phyloP scores from a whole-genome alignment of 2,888 invertebrate genomes.

The Apomyelois bistriatella region DNA sequence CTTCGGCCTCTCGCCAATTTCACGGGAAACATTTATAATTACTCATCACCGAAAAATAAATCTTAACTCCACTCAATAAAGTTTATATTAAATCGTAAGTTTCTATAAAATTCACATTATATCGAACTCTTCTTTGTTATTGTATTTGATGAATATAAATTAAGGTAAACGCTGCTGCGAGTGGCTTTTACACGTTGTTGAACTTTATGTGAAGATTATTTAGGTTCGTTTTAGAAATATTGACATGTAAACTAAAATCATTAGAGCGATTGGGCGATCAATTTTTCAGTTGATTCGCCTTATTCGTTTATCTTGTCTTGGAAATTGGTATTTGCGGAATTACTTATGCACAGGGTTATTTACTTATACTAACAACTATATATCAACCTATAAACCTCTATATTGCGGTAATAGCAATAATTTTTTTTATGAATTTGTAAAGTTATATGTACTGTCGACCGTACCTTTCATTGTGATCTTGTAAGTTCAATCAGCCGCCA shows the following conservation, averaged over 20 bases:
- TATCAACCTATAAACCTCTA: not conserved
- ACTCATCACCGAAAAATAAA: constrained; percentile 21
- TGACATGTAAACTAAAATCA: not conserved
- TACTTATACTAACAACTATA: not conserved
- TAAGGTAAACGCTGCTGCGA: constrained; percentile 49
- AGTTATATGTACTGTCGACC: too few species aligned
- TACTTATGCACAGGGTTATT: constrained; percentile 7
- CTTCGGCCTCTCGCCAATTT: constrained; percentile 10
- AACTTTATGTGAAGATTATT: constrained; percentile 34
- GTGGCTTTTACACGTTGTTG: constrained; percentile 41
- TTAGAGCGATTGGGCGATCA: constrained; percentile 5
- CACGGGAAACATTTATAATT: constrained; percentile 1
- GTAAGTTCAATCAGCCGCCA: too few species aligned
- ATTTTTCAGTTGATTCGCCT: constrained; percentile 1
- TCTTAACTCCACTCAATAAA: constrained; percentile 28
- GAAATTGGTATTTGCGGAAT: not conserved
- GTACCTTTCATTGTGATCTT: too few species aligned
- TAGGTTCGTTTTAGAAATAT: not conserved
- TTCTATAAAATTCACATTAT: constrained; percentile 31
- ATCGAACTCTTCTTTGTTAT: constrained; percentile 47
- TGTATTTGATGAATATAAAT: constrained; percentile 60
- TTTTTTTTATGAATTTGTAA: too few species aligned
- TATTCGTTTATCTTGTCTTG: constrained; percentile 4
- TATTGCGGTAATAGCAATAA: too few species aligned
- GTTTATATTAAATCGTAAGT: constrained; percentile 29